These are phyloP conservation scores for Bombus waltoni DNA, from an alignment of 1,140 invertebrate genomes.

Conservation along the genomic window DNA sequence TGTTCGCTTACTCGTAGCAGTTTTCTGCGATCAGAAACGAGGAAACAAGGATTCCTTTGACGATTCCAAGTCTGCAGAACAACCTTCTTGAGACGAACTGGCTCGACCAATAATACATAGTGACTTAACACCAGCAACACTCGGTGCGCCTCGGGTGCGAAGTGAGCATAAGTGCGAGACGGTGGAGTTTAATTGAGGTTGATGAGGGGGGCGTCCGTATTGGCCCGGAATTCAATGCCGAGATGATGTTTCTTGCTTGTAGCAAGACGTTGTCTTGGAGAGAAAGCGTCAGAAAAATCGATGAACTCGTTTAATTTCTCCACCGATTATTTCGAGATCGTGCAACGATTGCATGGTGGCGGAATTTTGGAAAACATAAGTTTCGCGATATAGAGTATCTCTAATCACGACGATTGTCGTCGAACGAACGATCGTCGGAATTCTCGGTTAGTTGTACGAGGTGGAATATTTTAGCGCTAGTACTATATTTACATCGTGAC, in stretches of 20 bases:
- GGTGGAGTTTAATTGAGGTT: constrained; percentile 83
- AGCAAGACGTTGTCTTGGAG: constrained; percentile 71
- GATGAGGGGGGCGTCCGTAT: constrained; percentile 83
- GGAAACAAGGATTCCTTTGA: constrained; percentile 48
- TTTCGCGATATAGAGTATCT: neutral
- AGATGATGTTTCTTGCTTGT: constrained; percentile 78
- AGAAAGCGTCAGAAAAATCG: constrained; percentile 68
- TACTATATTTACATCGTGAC: too few relatives aligned
- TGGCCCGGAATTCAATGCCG: constrained; percentile 83
- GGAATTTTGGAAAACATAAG: neutral
- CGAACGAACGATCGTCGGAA: neutral
- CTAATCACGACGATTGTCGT: neutral
- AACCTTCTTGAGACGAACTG: constrained; percentile 54
- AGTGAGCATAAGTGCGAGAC: constrained; percentile 80
- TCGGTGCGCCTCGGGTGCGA: constrained; percentile 79
- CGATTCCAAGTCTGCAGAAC: constrained; percentile 37
- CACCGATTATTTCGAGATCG: neutral
- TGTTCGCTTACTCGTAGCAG: neutral
- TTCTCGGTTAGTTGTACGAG: neutral
- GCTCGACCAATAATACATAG: constrained; percentile 71
- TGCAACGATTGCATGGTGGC: neutral
- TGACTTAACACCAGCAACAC: constrained; percentile 74
- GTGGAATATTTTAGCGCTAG: too few relatives aligned
- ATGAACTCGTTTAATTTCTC: constrained; percentile 47
- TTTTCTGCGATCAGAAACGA: neutral